Percentiles rank a stretch among this genome's conserved stretches.
These are phyloP conservation scores for Aplochiton taeniatus DNA, from an alignment of 2,797 vertebrate genomes.

Conservation along the genomic window DNA sequence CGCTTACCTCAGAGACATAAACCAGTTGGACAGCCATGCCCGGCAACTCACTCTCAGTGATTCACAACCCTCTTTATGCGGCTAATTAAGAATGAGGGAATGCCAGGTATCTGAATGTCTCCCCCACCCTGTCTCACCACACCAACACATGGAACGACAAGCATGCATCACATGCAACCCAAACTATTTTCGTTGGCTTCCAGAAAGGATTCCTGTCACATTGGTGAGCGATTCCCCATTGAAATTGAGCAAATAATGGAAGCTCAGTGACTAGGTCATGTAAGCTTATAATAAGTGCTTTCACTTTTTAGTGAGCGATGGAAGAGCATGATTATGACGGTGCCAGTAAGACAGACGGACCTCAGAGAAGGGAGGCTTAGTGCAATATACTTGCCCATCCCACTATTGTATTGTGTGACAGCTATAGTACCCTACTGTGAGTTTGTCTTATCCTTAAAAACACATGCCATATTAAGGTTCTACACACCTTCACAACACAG, in stretches of 20 bases:
- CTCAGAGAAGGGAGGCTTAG: background rate
- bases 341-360: constrained; percentile 12
- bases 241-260: no score
- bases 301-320: no score
- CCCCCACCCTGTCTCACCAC: constrained; percentile 48
- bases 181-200: background rate
- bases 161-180: constrained; percentile 25
- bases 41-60: constrained; percentile 41
- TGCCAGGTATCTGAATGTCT: constrained; percentile 60
- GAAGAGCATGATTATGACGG: background rate
- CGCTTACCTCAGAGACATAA: constrained; percentile 29
- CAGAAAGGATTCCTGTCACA: no score
- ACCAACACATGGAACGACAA: constrained; percentile 62
- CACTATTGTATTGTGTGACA: constrained; percentile 26
- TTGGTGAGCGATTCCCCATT: no score
- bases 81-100: constrained; percentile 57
- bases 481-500: no score
- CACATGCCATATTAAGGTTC: background rate
- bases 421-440: constrained; percentile 9
- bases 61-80: constrained; percentile 48
- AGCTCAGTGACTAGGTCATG: no score
- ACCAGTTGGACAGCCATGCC: constrained; percentile 66
- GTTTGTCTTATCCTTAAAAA: background rate
- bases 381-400: constrained; percentile 27
- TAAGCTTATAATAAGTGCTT: no score